phyloP scores from a whole-genome alignment of 2,113 vertebrate species.

The Tupaia tana region DNA sequence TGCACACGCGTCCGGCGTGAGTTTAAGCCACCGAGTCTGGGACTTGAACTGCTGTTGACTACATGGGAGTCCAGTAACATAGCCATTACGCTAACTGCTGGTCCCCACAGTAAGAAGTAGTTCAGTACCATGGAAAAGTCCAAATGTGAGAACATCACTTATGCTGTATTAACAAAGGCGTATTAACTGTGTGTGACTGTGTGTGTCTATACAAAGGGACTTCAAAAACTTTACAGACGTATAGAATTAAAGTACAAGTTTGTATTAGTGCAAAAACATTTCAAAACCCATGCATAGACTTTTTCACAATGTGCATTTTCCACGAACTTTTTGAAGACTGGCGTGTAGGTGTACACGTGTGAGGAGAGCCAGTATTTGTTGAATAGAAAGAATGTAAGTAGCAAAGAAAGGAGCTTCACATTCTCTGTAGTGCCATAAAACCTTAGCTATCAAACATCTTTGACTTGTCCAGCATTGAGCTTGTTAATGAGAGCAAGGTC shows the following conservation, averaged over 20 bases:
- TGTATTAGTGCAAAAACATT: no score
- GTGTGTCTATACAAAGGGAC: neutral
- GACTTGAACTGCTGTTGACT: no score
- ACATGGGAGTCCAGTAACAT: no score
- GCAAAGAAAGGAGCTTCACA: neutral
- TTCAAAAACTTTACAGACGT: no score
- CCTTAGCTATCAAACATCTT: neutral
- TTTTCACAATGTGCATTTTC: no score
- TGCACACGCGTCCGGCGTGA: no score
- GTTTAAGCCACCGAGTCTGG: no score
- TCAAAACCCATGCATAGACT: no score
- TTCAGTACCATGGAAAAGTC: neutral
- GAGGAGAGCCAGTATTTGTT: neutral
- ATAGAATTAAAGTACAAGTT: no score
- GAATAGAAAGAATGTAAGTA: neutral
- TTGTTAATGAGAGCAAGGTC: no score
- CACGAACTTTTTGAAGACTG: no score
- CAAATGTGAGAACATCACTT: conserved; percentile 19
- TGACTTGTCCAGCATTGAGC: neutral
- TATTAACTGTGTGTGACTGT: neutral
- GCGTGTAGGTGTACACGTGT: neutral
- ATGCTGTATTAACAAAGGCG: neutral
- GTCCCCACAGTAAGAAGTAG: neutral
- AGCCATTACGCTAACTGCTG: no score
- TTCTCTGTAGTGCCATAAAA: neutral